These are phyloP conservation scores for Pristiophorus japonicus DNA, from an alignment of 2,113 vertebrate species.

Conservation along the genomic window DNA sequence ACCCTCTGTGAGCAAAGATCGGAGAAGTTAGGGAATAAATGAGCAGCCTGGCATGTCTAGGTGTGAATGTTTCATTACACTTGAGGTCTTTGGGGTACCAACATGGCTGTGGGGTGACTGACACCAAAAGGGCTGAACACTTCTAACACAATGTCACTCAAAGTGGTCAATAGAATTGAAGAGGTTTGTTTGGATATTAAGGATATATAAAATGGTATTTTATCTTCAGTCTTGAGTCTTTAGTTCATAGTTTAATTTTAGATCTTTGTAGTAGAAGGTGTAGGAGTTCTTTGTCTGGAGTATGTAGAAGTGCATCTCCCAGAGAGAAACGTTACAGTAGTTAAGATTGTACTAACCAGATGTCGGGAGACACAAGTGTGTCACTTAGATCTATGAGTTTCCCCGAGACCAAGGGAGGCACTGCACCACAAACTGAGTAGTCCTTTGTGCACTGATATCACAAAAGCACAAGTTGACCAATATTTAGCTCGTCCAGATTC, in stretches of 20 bases:
- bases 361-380: too few species aligned
- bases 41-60: not conserved
- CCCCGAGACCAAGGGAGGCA: too few species aligned
- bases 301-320: too few species aligned
- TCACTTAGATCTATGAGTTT: too few species aligned
- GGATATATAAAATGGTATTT: too few species aligned
- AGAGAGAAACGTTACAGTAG: too few species aligned
- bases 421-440: not conserved
- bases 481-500: too few species aligned
- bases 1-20: not conserved
- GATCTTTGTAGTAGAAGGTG: too few species aligned
- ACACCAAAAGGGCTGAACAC: not conserved
- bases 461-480: not conserved
- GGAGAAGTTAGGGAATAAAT: not conserved
- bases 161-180: not conserved
- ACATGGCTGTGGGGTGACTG: not conserved
- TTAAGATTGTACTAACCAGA: too few species aligned
- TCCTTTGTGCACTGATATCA: not conserved
- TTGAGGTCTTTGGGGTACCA: not conserved
- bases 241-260: too few species aligned
- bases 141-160: not conserved
- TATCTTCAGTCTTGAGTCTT: too few species aligned
- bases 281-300: too few species aligned
- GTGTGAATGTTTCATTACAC: not conserved
- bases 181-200: not conserved